A percentile compares a stretch with the other conserved stretches of the same genome.
Evolutionary conservation across 1,140 invertebrate genomes (phyloP).

Genomic region (Ostrea denselamellosa): DNA sequence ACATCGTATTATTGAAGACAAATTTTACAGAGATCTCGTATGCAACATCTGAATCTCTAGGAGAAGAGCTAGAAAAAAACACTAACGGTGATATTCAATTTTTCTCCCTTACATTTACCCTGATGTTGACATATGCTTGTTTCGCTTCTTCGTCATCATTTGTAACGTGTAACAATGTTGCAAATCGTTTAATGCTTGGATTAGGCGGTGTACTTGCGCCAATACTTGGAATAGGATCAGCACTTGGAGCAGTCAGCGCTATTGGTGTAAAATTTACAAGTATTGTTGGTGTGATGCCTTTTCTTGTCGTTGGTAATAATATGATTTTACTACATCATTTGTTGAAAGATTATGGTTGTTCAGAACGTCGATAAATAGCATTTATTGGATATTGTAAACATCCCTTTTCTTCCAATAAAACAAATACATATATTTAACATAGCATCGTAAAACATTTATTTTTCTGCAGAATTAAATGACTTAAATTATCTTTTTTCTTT

Average conservation of each 20-base stretch:
- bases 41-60: slow-evolving; percentile 56
- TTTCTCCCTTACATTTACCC: slow-evolving; percentile 63
- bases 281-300: slow-evolving; percentile 95
- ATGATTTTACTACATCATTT: not conserved
- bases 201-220: slow-evolving; percentile 87
- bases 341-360: not conserved
- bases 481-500: too few relatives aligned
- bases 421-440: too few relatives aligned
- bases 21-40: slow-evolving; percentile 47
- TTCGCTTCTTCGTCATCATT: slow-evolving; percentile 51
- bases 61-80: slow-evolving; percentile 55
- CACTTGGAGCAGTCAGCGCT: slow-evolving; percentile 94
- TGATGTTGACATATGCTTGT: slow-evolving; percentile 68
- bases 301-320: slow-evolving; percentile 92
- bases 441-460: too few relatives aligned
- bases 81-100: slow-evolving; percentile 57
- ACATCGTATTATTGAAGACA: not conserved
- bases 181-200: slow-evolving; percentile 51
- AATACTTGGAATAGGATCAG: slow-evolving; percentile 91
- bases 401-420: too few relatives aligned
- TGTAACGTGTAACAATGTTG: slow-evolving; percentile 56
- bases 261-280: slow-evolving; percentile 95
- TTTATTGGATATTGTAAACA: too few relatives aligned
- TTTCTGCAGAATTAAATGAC: too few relatives aligned
- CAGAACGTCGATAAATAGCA: too few relatives aligned